Base-by-base conservation (phyloP, 1,140 invertebrate genomes). In the Drosophila varians region DNA sequence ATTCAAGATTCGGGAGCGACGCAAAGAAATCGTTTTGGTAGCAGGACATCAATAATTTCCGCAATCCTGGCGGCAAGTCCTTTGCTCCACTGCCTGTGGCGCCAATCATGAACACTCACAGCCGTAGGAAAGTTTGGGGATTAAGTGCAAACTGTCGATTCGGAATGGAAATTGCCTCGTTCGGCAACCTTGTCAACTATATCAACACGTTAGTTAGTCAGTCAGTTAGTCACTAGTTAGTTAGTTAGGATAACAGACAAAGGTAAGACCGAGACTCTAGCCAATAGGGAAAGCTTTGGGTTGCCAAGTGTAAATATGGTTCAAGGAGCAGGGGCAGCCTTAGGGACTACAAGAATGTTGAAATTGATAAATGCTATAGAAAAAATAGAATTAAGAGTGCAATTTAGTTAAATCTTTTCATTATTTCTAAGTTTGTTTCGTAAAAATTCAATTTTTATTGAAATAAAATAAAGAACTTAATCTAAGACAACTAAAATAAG, bases 181-280 rank as follows among this genome's bases (percentile, higher is more conserved):
- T 11, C 19, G 56, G 52, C 64, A 56, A 46, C 62, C 62, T 56
- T 66, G 77, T 71, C 80, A 86, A 82, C 73, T 86, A 86, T 87
- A 86, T 86, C 82, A 86, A 74, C 62, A 68, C 70, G 79, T 87
- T 86, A 86, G 82, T 71, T 86, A 86, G 82, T 66, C 79, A 82
- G 82, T 74, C 84, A 87, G 80, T 66, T 76, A 84, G 77, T 83
- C 14, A 38, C 49, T 61, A 66, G 72, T 87, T 86, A 86, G 82
- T 66, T 86, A 87, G 80, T 80, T 87, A 86, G 77, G 54, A 62
- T 64, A 77, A 76, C 65, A 47, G 42, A 60, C 31, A 62, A 55
- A 38, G 28, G 38, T 51, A 60, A 68, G 52, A 74, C 58, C 60
- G 49, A 43, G 19, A 64, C 14, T 34, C 36, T 64, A 64, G 58